These are phyloP conservation scores for Pilophorus perplexus DNA, from an alignment of 2,888 invertebrate genomes.

Conservation along the genomic window DNA sequence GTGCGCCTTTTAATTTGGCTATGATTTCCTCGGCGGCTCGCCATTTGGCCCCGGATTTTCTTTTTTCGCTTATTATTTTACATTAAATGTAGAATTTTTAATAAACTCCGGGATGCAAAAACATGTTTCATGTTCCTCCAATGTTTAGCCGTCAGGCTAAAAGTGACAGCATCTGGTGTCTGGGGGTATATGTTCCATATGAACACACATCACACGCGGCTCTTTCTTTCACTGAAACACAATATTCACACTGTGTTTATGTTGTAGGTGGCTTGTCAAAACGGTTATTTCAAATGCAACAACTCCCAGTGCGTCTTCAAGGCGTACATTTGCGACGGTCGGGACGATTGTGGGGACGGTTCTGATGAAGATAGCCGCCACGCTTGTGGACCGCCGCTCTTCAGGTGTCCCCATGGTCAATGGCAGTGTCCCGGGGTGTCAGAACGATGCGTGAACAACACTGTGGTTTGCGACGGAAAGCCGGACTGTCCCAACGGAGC, in stretches of 20 bases:
- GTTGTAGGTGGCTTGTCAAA: slow-evolving; percentile 63
- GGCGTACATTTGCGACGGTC: slow-evolving; percentile 90
- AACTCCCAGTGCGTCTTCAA: slow-evolving; percentile 86
- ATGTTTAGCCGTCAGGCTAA: too few species aligned
- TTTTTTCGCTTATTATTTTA: slow-evolving; percentile 3
- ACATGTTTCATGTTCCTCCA: too few species aligned
- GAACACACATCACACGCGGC: too few species aligned
- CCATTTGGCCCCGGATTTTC: background rate
- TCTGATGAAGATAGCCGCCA: slow-evolving; percentile 83
- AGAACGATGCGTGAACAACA: slow-evolving; percentile 78
- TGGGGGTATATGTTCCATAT: too few species aligned
- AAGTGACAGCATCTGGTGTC: too few species aligned
- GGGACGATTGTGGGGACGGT: slow-evolving; percentile 88
- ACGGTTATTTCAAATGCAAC: slow-evolving; percentile 78
- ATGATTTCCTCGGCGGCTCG: too few species aligned
- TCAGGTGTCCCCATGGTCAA: slow-evolving; percentile 69
- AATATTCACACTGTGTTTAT: too few species aligned
- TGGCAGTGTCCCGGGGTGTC: slow-evolving; percentile 86
- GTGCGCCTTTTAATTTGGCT: too few species aligned
- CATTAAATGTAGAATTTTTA: background rate
- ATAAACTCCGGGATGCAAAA: too few species aligned
- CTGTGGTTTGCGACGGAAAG: slow-evolving; percentile 83
- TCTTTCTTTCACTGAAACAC: too few species aligned
- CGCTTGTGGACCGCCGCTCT: slow-evolving; percentile 75
- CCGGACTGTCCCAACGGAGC: slow-evolving; percentile 89